These are phyloP conservation scores for Xanthorhoe spadicearia DNA, from an alignment of 2,888 invertebrate species.

Conservation along the genomic window DNA sequence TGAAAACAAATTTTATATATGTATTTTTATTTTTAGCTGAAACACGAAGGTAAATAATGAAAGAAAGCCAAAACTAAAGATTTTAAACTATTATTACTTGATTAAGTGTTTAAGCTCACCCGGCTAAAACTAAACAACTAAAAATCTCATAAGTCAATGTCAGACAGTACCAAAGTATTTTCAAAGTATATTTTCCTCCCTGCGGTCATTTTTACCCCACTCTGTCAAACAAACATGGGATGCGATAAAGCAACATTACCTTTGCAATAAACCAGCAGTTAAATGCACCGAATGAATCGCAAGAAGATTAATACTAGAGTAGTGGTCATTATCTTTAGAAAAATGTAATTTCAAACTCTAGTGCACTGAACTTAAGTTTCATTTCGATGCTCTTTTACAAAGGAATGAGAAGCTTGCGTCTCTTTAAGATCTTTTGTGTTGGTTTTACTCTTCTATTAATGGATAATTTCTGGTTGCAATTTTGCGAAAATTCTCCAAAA, in stretches of 20 bases:
- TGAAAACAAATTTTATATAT: too few relatives aligned
- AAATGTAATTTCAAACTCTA: slow-evolving; percentile 27
- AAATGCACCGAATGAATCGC: slow-evolving; percentile 55
- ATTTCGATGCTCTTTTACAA: slow-evolving; percentile 17
- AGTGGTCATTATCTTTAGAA: slow-evolving; percentile 16
- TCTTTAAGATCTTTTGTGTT: background rate
- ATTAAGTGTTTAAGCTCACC: too few relatives aligned
- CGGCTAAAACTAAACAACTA: too few relatives aligned
- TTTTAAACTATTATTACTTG: too few relatives aligned
- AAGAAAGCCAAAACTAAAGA: too few relatives aligned
- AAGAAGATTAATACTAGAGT: slow-evolving; percentile 53
- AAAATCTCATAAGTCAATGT: too few relatives aligned
- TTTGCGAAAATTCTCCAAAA: too few relatives aligned
- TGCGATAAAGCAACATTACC: slow-evolving; percentile 53
- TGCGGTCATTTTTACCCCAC: background rate
- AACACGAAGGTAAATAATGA: too few relatives aligned
- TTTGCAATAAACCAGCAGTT: slow-evolving; percentile 60
- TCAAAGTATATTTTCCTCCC: background rate
- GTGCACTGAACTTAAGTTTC: slow-evolving; percentile 1
- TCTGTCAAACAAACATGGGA: slow-evolving; percentile 46
- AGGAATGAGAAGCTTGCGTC: background rate
- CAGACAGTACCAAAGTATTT: background rate
- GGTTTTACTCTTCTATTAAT: background rate
- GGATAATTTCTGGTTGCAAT: too few relatives aligned
- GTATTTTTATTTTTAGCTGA: too few relatives aligned